Base-by-base conservation (phyloP, 2,888 invertebrate species). In the Tachystola acroxantha region DNA sequence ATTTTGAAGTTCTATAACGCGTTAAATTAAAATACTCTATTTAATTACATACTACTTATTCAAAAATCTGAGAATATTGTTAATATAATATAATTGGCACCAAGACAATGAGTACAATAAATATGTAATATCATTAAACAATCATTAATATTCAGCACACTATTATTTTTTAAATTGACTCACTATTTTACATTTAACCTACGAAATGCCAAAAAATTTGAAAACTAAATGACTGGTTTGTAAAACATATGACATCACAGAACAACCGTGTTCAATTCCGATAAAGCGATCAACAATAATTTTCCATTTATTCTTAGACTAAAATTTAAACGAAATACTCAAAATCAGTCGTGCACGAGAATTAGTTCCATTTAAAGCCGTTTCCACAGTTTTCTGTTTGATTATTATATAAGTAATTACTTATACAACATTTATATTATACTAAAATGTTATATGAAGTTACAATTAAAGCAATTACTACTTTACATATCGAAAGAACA, bases 71-170 rank as follows among this genome's bases (percentile, higher is more conserved):
- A 47, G 45, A 53, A 53, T 50, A 48, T 57, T 57, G 56, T 48
- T 61, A 56, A 46, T 53, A 57, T 60, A n/a, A n/a, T 64, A 57
- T 64, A 64, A 69, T 72, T 72, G 71, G 71, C 71, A 72, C 71
- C 62, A 58, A 64, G 60, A 70, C 44, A 16, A 50, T 49, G 56
- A 53, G 47, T 51, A 55, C 46, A 50, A 41, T 48, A 46, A 52
- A 50, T 56, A 50, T 36, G 25, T 25, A 41, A 34, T 45, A 33
- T 45, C 53, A 46, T 47, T 43, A 39, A 46, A 44, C 44, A 22
- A 45, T 41, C 28, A 40, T 42, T 30, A 12, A 12, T 11, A 22
- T 32, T 11, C n/a, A n/a, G 4, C 3, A 30, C 16, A 30, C 11
- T 9, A 3, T 20, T 10, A 10, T 20, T 32, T 25, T 16, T 22